Percentiles rank a stretch among this genome's conserved stretches.
Conservation (phyloP, 2,888 invertebrate genomes). For the Aphidius colemani region DNA sequence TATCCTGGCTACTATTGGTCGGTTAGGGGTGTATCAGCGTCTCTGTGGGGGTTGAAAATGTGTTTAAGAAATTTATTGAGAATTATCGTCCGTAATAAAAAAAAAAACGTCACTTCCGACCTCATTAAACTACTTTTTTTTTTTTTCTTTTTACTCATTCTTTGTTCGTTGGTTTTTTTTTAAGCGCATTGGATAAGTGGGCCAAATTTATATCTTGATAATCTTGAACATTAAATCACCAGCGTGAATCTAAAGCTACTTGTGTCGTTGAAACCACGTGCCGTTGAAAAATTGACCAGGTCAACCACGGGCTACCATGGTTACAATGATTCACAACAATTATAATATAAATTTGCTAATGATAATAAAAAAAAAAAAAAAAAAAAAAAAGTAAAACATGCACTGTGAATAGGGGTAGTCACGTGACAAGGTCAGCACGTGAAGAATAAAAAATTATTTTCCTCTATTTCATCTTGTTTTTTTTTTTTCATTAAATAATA, state of each 20-base stretch:
- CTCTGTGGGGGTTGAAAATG: too few relatives aligned
- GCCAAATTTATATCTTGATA: constrained; percentile 27
- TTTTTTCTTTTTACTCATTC: too few relatives aligned
- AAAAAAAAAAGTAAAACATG: not conserved
- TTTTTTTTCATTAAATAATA: not conserved
- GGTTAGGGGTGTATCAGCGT: too few relatives aligned
- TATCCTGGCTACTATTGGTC: too few relatives aligned
- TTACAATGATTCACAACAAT: constrained; percentile 53
- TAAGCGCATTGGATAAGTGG: constrained; percentile 18
- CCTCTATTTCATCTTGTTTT: constrained; percentile 24
- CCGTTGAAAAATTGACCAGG: constrained; percentile 52
- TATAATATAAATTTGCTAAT: constrained; percentile 25
- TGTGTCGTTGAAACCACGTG: constrained; percentile 53
- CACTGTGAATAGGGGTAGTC: constrained; percentile 38
- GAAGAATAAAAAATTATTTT: constrained; percentile 25
- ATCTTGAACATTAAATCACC: constrained; percentile 8
- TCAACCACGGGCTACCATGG: constrained; percentile 52
- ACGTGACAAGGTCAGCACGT: constrained; percentile 51
- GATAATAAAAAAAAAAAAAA: constrained; percentile 34
- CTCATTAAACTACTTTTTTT: constrained; percentile 16
- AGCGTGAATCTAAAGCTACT: not conserved
- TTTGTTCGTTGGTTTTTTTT: too few relatives aligned
- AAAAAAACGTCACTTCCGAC: constrained; percentile 29
- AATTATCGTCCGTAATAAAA: constrained; percentile 19
- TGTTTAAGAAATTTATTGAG: too few relatives aligned